Evolutionary conservation across 2,113 vertebrate species (phyloP).

Genomic region (Brachyhypopomus gauderio): DNA sequence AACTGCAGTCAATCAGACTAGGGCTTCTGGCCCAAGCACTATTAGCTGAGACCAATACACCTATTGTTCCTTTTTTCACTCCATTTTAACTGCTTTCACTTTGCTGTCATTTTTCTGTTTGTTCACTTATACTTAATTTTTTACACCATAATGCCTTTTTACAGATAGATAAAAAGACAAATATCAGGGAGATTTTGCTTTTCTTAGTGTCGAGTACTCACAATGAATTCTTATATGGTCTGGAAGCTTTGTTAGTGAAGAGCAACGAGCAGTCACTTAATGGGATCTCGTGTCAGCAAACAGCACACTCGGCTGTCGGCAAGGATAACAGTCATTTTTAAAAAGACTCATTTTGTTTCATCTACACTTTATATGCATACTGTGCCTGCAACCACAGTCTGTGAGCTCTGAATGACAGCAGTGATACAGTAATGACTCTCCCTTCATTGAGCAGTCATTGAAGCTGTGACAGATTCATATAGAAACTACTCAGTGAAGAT

Average conservation of each 20-base stretch:
- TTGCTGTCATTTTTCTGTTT: background rate
- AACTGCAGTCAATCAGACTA: constrained; percentile 5
- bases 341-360: background rate
- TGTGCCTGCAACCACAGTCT: no score
- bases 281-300: no score
- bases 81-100: background rate
- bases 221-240: no score
- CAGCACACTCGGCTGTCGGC: no score
- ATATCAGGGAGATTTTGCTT: no score
- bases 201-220: no score
- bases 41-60: background rate
- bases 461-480: background rate
- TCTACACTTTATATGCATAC: background rate
- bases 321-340: background rate
- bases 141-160: no score
- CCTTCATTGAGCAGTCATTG: background rate
- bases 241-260: no score
- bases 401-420: background rate
- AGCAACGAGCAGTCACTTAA: no score
- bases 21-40: background rate
- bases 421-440: background rate
- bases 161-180: no score
- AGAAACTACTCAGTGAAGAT: background rate
- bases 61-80: background rate
- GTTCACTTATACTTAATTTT: no score